Conservation (phyloP, 2,113 vertebrate genomes). For the Lates calcarifer region DNA sequence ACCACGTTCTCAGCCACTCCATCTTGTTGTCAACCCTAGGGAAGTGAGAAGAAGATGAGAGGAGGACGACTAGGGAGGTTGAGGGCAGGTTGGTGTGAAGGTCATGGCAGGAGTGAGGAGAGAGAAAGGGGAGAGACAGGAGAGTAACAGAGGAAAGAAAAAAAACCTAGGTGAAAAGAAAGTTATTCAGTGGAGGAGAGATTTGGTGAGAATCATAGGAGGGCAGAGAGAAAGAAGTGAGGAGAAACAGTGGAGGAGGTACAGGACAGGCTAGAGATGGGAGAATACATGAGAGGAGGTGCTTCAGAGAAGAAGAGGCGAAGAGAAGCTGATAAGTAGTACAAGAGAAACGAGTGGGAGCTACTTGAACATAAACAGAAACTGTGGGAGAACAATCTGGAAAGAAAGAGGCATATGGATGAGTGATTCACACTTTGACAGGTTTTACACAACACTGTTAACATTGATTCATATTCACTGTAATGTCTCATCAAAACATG, state of each 20-base stretch:
- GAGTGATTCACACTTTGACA: conserved; percentile 36
- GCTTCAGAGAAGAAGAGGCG: not conserved
- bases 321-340: not conserved
- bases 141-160: not conserved
- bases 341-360: conserved; percentile 23
- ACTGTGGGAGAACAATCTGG: conserved; percentile 48
- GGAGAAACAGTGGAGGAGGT: too few relatives aligned
- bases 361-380: conserved; percentile 9
- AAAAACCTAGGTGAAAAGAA: not conserved
- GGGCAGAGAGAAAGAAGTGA: too few relatives aligned
- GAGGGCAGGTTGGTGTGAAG: not conserved
- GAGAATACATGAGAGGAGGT: not conserved
- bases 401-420: not conserved
- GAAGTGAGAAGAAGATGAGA: too few relatives aligned
- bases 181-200: too few relatives aligned
- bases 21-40: not conserved
- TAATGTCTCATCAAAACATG: not conserved
- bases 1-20: not conserved
- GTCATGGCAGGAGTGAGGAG: not conserved
- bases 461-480: conserved; percentile 9
- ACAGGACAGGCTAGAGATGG: too few relatives aligned
- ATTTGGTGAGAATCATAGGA: too few relatives aligned
- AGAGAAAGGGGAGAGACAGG: too few relatives aligned
- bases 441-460: conserved; percentile 12
- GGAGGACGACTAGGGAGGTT: too few relatives aligned